These are phyloP conservation scores for Microtus oregoni DNA, from an alignment of 2,113 vertebrate species.

Conservation along the genomic window DNA sequence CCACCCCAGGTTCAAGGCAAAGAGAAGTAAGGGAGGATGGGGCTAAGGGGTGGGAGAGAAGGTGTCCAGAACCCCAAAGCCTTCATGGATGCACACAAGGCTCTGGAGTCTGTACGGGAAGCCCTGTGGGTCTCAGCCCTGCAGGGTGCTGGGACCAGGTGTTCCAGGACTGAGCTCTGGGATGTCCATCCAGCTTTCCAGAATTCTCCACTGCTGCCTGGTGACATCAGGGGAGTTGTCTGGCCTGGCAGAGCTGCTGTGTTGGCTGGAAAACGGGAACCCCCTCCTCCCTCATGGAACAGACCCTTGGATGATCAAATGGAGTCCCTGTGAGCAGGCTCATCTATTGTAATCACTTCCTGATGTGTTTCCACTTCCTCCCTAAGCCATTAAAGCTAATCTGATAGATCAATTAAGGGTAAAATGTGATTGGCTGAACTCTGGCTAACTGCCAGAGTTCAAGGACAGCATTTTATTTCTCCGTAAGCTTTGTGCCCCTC, in stretches of 20 bases:
- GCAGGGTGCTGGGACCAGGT: accelerated
- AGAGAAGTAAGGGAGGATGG: constrained; percentile 26
- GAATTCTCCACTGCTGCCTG: background rate
- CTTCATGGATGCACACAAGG: background rate
- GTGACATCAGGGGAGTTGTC: background rate
- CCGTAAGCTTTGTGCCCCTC: background rate
- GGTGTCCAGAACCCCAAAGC: background rate
- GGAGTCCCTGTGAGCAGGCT: constrained; percentile 31
- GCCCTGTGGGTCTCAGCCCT: background rate
- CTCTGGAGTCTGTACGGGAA: background rate
- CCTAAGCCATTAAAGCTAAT: constrained; percentile 68
- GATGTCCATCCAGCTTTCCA: accelerated
- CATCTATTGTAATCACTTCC: constrained; percentile 59
- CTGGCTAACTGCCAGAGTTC: constrained; percentile 60
- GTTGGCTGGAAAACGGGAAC: background rate
- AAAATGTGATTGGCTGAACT: constrained; percentile 66
- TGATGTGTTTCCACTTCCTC: constrained; percentile 36
- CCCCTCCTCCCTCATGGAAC: background rate
- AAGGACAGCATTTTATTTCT: constrained; percentile 58
- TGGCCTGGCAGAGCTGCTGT: background rate
- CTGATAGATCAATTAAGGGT: constrained; percentile 76
- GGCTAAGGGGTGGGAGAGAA: background rate
- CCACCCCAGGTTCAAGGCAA: background rate
- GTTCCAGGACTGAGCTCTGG: accelerated
- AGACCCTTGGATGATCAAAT: constrained; percentile 66